phyloP scores from a whole-genome alignment of 2,797 vertebrate genomes.

The Columba guinea region DNA sequence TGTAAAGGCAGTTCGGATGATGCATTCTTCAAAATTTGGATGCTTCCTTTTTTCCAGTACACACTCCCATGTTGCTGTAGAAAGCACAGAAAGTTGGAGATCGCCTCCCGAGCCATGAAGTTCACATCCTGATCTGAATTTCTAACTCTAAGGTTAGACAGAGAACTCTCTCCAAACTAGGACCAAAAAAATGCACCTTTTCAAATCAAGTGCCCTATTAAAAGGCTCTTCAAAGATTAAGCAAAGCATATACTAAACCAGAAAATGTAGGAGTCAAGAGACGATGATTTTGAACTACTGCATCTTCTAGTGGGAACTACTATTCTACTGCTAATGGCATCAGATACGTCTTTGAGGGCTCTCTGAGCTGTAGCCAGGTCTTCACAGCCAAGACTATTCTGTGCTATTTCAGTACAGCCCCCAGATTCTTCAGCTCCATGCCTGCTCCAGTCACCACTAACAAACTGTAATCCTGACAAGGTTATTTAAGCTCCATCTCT shows the following conservation, averaged over 20 bases:
- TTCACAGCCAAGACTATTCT: neutral
- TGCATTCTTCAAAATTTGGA: constrained; percentile 72
- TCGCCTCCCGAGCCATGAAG: neutral
- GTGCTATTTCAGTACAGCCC: neutral
- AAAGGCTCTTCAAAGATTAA: neutral
- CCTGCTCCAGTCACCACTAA: neutral
- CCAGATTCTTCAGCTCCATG: neutral
- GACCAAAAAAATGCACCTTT: neutral
- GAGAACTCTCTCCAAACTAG: neutral
- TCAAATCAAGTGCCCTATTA: neutral
- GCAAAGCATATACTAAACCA: neutral
- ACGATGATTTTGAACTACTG: neutral
- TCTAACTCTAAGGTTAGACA: neutral
- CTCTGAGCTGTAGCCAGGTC: neutral
- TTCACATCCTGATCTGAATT: neutral
- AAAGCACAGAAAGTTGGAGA: neutral
- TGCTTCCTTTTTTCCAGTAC: constrained; percentile 88
- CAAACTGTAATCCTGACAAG: neutral
- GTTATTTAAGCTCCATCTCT: neutral
- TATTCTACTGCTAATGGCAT: neutral
- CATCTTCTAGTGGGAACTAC: neutral
- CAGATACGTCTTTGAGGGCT: neutral
- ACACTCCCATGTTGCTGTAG: constrained; percentile 94
- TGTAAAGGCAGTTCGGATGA: constrained; percentile 76
- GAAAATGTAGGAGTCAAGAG: neutral